Evolutionary conservation across 2,888 invertebrate genomes (phyloP).

Genomic region (Hyposoter didymator): DNA sequence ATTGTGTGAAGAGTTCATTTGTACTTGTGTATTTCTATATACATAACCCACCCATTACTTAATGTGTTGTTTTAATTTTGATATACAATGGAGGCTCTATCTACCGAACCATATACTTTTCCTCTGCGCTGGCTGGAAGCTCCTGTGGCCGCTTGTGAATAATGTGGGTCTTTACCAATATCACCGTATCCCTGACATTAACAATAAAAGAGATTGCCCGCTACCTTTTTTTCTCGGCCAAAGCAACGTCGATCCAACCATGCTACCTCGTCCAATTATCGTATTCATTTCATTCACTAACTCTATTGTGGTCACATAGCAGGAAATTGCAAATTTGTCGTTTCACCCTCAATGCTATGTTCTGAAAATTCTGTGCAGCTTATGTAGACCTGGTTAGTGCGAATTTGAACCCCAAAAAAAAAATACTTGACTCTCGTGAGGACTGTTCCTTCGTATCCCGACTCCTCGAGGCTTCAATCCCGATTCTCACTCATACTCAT

Average conservation of each 20-base stretch:
- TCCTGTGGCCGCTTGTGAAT: background rate
- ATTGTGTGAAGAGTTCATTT: conserved; percentile 63
- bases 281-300: conserved; percentile 33
- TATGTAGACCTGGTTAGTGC: background rate
- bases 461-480: too few relatives aligned
- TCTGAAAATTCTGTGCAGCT: background rate
- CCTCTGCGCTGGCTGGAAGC: conserved; percentile 20
- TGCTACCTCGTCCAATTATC: background rate
- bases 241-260: conserved; percentile 15
- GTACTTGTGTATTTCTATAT: background rate
- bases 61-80: conserved; percentile 76
- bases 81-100: conserved; percentile 71
- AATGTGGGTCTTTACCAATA: conserved; percentile 31
- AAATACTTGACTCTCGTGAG: too few relatives aligned
- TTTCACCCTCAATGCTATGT: background rate
- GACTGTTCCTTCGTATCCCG: too few relatives aligned
- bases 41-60: conserved; percentile 62
- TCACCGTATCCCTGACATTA: background rate
- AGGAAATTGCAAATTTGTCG: conserved; percentile 22
- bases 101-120: conserved; percentile 26
- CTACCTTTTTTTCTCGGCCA: conserved; percentile 18
- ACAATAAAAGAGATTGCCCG: conserved; percentile 10
- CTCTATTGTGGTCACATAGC: conserved; percentile 17
- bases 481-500: background rate
- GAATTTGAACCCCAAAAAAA: background rate